Evolutionary conservation across 2,113 vertebrate species (phyloP).

Genomic region (Charina bottae): DNA sequence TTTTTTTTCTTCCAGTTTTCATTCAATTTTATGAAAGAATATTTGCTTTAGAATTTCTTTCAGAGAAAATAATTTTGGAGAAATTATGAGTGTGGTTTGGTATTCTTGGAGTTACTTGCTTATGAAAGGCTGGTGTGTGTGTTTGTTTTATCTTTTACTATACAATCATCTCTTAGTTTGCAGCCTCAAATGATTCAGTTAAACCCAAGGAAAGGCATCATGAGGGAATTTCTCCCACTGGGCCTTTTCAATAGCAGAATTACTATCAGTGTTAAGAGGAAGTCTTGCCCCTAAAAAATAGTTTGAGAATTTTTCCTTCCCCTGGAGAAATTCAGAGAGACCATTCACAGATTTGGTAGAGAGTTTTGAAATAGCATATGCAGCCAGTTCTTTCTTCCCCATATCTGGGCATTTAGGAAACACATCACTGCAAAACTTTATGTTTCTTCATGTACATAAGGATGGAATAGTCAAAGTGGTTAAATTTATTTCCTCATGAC

Average conservation of each 20-base stretch:
- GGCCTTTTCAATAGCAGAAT: not conserved
- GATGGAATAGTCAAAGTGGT: constrained; percentile 14
- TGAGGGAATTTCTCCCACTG: not conserved
- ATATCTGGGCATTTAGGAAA: not conserved
- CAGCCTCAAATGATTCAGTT: not conserved
- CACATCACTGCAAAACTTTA: not conserved
- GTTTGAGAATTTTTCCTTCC: not conserved
- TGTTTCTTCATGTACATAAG: not conserved
- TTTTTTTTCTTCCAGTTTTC: too few species aligned
- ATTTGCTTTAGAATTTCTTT: not conserved
- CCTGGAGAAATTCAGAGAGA: not conserved
- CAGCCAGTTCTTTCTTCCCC: not conserved
- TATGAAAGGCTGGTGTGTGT: not conserved
- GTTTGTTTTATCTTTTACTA: not conserved
- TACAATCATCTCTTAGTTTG: not conserved
- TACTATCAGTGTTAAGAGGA: not conserved
- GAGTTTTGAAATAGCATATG: not conserved
- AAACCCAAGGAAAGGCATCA: not conserved
- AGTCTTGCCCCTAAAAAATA: not conserved
- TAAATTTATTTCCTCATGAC: constrained; percentile 40
- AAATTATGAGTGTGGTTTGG: not conserved
- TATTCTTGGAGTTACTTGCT: not conserved
- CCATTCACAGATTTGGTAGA: not conserved
- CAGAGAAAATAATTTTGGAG: not conserved
- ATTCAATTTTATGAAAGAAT: not conserved